phyloP scores from a whole-genome alignment of 2,113 vertebrate genomes.

The Pseudopodoces humilis region DNA sequence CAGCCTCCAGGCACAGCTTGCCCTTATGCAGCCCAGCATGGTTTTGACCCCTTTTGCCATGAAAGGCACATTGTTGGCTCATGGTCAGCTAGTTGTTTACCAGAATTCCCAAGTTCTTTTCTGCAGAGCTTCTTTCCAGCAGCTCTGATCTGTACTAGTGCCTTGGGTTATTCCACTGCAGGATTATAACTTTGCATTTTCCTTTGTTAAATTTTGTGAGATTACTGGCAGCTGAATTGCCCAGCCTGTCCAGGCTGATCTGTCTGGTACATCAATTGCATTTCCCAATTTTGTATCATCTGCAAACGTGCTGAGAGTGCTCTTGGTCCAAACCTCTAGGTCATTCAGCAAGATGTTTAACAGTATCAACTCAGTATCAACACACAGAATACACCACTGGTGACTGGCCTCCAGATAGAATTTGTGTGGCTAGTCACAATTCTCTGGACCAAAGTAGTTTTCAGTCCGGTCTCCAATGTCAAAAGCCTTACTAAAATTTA shows the following conservation, averaged over 20 bases:
- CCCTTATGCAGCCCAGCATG: not conserved
- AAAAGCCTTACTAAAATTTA: not conserved
- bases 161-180: not conserved
- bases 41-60: not conserved
- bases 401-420: not conserved
- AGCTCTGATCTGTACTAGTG: not conserved
- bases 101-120: not conserved
- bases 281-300: not conserved
- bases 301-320: not conserved
- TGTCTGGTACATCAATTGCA: not conserved
- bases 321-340: not conserved
- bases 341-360: not conserved
- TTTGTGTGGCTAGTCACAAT: not conserved
- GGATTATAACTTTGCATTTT: not conserved
- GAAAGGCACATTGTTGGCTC: not conserved
- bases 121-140: not conserved
- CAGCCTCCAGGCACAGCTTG: accelerated
- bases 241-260: not conserved
- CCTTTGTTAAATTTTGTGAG: not conserved
- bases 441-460: not conserved
- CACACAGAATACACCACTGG: not conserved
- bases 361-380: not conserved
- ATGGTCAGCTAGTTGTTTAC: not conserved
- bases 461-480: not conserved
- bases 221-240: not conserved